These are phyloP conservation scores for Manduca sexta DNA, from an alignment of 1,140 invertebrate genomes.

Conservation along the genomic window DNA sequence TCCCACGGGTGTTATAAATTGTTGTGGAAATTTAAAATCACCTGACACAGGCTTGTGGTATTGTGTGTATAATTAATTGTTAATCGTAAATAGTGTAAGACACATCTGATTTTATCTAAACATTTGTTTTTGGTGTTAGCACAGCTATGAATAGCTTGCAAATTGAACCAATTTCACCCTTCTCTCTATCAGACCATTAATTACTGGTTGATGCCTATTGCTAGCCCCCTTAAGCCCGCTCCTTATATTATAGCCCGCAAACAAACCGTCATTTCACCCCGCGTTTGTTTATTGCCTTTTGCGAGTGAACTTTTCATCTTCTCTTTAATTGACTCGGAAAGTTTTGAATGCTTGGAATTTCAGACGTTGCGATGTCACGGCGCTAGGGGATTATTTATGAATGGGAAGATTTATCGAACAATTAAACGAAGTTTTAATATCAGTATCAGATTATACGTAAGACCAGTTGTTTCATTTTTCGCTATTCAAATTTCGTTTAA, in stretches of 20 bases:
- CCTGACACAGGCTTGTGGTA: slow-evolving; percentile 17
- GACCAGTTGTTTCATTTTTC: too few species aligned
- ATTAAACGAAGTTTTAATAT: too few species aligned
- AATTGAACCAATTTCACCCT: slow-evolving; percentile 68
- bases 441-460: too few species aligned
- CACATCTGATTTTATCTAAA: slow-evolving; percentile 16
- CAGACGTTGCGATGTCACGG: background rate
- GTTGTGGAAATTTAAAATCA: slow-evolving; percentile 40
- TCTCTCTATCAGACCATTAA: slow-evolving; percentile 55
- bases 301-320: slow-evolving; percentile 35
- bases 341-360: slow-evolving; percentile 22
- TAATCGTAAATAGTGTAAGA: slow-evolving; percentile 6
- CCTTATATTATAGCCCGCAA: slow-evolving; percentile 56
- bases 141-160: slow-evolving; percentile 44
- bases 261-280: slow-evolving; percentile 57
- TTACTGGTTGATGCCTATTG: slow-evolving; percentile 45
- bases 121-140: slow-evolving; percentile 40
- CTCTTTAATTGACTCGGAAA: slow-evolving; percentile 31
- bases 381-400: background rate
- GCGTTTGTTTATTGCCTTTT: slow-evolving; percentile 51
- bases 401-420: too few species aligned
- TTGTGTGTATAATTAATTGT: slow-evolving; percentile 1
- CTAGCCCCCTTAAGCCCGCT: slow-evolving; percentile 28
- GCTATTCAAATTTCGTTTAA: background rate
- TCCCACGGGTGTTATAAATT: slow-evolving; percentile 47